Conservation (phyloP, 2,797 vertebrate genomes). For the Trachurus trachurus region DNA sequence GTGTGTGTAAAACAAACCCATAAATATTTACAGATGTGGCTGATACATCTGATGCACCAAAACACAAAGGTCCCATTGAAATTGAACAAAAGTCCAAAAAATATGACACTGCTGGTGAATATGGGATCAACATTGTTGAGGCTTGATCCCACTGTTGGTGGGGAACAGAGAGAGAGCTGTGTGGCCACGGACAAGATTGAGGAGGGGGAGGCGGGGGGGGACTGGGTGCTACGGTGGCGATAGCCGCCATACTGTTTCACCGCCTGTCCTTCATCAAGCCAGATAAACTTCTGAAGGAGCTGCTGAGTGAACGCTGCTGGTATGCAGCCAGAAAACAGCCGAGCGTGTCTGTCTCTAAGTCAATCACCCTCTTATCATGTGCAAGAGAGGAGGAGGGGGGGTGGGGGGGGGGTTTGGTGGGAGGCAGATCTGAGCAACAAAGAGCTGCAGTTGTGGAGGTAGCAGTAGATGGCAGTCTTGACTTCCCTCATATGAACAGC, state of each 20-base stretch:
- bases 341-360: slow-evolving; percentile 82
- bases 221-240: slow-evolving; percentile 71
- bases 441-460: slow-evolving; percentile 79
- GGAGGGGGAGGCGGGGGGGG: not conserved
- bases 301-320: slow-evolving; percentile 86
- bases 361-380: slow-evolving; percentile 85
- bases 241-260: slow-evolving; percentile 82
- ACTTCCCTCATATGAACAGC: slow-evolving; percentile 83
- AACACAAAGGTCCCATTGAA: slow-evolving; percentile 76
- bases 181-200: slow-evolving; percentile 70
- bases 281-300: slow-evolving; percentile 86
- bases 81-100: slow-evolving; percentile 70
- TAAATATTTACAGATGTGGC: slow-evolving; percentile 83
- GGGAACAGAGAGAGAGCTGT: slow-evolving; percentile 83
- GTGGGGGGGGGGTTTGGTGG: slow-evolving; percentile 11
- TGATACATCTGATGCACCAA: slow-evolving; percentile 74
- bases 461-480: slow-evolving; percentile 98
- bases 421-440: slow-evolving; percentile 58
- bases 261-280: slow-evolving; percentile 81
- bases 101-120: slow-evolving; percentile 72
- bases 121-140: slow-evolving; percentile 69
- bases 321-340: slow-evolving; percentile 85
- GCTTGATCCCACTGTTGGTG: slow-evolving; percentile 65
- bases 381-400: slow-evolving; percentile 65
- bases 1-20: slow-evolving; percentile 77